phyloP scores from a whole-genome alignment of 53 echinoderm and acorn worm genomes.

The Stichopus horrens region DNA sequence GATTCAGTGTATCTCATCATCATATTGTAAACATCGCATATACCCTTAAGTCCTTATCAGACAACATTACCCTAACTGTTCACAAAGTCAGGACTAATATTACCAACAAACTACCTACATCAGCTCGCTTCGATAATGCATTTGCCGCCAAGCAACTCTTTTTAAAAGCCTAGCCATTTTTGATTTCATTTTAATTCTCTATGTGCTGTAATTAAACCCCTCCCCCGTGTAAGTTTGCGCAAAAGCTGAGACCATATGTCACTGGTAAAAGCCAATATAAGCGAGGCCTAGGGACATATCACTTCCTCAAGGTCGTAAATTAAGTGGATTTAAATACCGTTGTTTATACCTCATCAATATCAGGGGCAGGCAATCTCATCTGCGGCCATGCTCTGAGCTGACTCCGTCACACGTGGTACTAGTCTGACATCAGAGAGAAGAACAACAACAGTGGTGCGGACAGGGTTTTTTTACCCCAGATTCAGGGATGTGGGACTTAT shows the following conservation, averaged over 20 bases:
- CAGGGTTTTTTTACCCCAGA: no score
- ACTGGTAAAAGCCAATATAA: no score
- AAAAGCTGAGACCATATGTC: background rate
- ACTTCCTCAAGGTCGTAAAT: constrained; percentile 11
- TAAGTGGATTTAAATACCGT: constrained; percentile 33
- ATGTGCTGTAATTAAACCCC: background rate
- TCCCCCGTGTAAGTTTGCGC: background rate
- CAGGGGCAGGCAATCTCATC: background rate
- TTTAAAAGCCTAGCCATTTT: background rate
- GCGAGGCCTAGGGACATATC: background rate
- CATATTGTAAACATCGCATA: background rate
- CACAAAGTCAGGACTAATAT: background rate
- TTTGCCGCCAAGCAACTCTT: constrained; percentile 3
- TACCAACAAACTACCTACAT: background rate
- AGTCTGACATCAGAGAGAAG: no score
- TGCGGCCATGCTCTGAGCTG: no score
- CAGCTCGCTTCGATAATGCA: background rate
- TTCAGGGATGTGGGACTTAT: no score
- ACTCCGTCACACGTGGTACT: no score
- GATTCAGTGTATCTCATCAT: background rate
- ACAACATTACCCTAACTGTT: background rate
- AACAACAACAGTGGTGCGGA: no score
- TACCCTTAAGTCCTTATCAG: background rate
- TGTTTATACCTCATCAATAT: constrained; percentile 31
- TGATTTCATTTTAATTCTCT: constrained; percentile 1